Percentiles rank a stretch among this genome's conserved stretches.
phyloP scores from a whole-genome alignment of 1,140 invertebrate species.

The Pteromalus puparum region DNA sequence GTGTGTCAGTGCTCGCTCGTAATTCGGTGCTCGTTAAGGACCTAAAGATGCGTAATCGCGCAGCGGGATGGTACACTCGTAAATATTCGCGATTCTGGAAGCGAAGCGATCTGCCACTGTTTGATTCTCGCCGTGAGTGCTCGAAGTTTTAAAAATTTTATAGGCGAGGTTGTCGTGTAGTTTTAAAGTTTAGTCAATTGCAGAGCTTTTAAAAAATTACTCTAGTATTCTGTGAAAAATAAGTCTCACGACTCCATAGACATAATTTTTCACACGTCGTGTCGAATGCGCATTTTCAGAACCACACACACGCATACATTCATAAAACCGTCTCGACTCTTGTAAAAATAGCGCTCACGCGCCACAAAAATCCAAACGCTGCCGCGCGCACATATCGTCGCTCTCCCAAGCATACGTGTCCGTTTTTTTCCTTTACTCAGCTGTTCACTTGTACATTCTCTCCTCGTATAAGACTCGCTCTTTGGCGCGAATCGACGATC shows the following conservation, averaged over 20 bases:
- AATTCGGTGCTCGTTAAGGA: conserved; percentile 47
- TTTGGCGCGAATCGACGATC: conserved; percentile 29
- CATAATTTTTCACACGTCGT: too few species aligned
- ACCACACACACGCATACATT: background rate
- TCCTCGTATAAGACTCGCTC: background rate
- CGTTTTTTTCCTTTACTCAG: background rate
- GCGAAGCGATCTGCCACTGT: background rate
- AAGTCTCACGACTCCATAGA: too few species aligned
- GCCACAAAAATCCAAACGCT: background rate
- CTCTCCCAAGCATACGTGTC: background rate
- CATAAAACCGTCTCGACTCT: background rate
- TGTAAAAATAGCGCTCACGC: background rate
- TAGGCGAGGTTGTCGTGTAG: too few species aligned
- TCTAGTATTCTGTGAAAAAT: too few species aligned
- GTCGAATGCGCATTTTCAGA: too few species aligned
- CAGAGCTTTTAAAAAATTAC: too few species aligned
- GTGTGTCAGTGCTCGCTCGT: conserved; percentile 33
- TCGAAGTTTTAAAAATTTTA: too few species aligned
- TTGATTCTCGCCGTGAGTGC: too few species aligned
- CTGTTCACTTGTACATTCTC: background rate
- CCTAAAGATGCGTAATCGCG: conserved; percentile 52
- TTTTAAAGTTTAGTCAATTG: too few species aligned
- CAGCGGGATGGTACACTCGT: conserved; percentile 24
- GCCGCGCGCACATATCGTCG: background rate
- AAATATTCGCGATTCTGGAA: conserved; percentile 43